Base-by-base conservation (phyloP, 2,888 invertebrate species). In the Glyphotaelius pellucidus region DNA sequence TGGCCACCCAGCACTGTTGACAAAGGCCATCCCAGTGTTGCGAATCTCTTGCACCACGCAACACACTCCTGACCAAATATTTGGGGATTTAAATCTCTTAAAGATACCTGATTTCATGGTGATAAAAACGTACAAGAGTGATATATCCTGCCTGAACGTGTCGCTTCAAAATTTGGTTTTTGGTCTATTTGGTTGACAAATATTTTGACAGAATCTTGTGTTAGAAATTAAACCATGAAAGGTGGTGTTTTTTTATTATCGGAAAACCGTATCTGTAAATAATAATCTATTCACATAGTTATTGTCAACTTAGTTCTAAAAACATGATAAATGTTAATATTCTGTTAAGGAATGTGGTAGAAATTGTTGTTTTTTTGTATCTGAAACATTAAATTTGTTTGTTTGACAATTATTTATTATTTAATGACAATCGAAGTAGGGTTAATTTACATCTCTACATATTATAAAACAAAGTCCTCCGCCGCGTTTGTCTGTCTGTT, bases 1-100 rank as follows among this genome's bases (percentile, higher is more conserved):
- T 47, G 93, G 89, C 92, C 93, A 92, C 92, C 93, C 93, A 85
- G 92, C 79, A 88, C 88, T 91, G 91, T 92, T 92, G 86, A 86
- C 91, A 19, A 47, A 90, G 79, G 42, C 85, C 86, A 90, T 88
- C 88, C 42, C 35, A 86, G 81, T 47, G 91, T 92, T 92, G 92
- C 91, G 91, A 92, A 92, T 92, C 91, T 90, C 85, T 87, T 31
- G 67, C 67, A 67, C 67, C 67, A 67, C 89, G 25, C 9, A 11
- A 30, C 25, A 88, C 67, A 31, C 79, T 88, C 7, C 52, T 79
- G 67, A 52, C 88, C 67, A 88, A 88, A 88, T 88, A 88, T 88
- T 88, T 88, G 79, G 79, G 67, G 31, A 67, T 88, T 67, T 88
- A 79, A 88, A 88, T 88, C 88, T 67, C 88, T 88, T 25, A 35